Evolutionary conservation across 1,140 invertebrate species (phyloP), one percentile per base, ranked within the genome.

Genomic region (Dendroctonus valens): DNA sequence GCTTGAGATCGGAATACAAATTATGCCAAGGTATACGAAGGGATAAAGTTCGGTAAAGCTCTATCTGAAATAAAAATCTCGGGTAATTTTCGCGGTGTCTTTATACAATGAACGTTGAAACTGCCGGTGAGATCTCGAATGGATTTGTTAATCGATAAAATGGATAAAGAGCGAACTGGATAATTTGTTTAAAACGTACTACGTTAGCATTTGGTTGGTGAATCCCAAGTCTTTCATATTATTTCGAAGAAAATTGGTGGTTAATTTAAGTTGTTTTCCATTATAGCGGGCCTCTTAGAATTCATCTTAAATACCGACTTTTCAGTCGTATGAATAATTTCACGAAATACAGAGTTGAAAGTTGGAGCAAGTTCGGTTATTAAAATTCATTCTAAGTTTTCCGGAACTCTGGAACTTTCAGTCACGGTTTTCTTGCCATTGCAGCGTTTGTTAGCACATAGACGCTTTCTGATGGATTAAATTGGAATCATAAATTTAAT

Each of bases 11-110:
- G 14, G 60, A 63, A 63, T 63, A 63, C 60, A 63, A 63, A 63
- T 63, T 63, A 54, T 63, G 60, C 37, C 46, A 51, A 52, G 59
- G 48, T 59, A 59, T 59, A 59, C 59, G 59, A 52, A 42, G 60
- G 59, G 51, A 63, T 63, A 63, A 63, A 53, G 51, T 63, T 52
- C 50, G 40, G 60, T 12, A 54, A 38, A 63, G 60, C 41, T 55
- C 54, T 63, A 63, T 63, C 60, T 63, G 52, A 63, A 63, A 63
- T 63, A 63, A 53, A 42, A 63, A 63, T 63, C 60, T 63, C 39
- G 11, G 60, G 60, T 63, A 63, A 63, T 63, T 63, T 54, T 63
- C 60, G 42, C 50, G 60, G 60, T 63, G 41, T 53, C 51, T 63
- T 63, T 54, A 41, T 26, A 54, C n/a, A 54, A 55, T 55, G 41